Evolutionary conservation across 2,113 vertebrate genomes (phyloP).

Genomic region (Solea senegalensis): DNA sequence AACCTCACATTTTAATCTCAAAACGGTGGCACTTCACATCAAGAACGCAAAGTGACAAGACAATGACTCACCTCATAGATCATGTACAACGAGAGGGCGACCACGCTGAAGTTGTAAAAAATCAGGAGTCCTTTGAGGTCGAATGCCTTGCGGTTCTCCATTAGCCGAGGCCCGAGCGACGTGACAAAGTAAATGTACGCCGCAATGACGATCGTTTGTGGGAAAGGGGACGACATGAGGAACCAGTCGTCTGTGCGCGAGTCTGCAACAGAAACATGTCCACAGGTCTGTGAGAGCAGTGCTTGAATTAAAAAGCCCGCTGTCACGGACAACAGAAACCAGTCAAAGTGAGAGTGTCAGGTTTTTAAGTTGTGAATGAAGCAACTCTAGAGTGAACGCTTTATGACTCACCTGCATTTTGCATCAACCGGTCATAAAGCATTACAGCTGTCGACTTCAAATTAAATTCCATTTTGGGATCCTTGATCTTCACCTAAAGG

Average conservation of each 20-base stretch:
- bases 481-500: slow-evolving; percentile 34
- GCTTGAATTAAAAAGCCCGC: neutral
- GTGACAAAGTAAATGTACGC: slow-evolving; percentile 92
- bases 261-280: slow-evolving; percentile 77
- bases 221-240: slow-evolving; percentile 93
- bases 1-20: neutral
- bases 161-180: slow-evolving; percentile 90
- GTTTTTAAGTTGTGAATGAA: too few relatives aligned
- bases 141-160: slow-evolving; percentile 96
- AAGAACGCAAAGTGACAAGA: neutral
- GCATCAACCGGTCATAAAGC: slow-evolving; percentile 90
- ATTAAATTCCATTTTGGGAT: slow-evolving; percentile 86
- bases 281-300: neutral
- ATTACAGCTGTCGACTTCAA: slow-evolving; percentile 86
- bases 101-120: slow-evolving; percentile 91
- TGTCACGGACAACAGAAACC: neutral
- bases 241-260: slow-evolving; percentile 87
- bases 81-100: slow-evolving; percentile 92
- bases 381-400: neutral
- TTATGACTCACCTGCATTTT: slow-evolving; percentile 88
- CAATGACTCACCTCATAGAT: slow-evolving; percentile 88
- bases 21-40: neutral
- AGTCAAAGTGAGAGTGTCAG: too few relatives aligned
- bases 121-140: slow-evolving; percentile 89
- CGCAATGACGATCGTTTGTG: slow-evolving; percentile 87